Evolutionary conservation across 2,113 vertebrate species (phyloP).

Genomic region (Poecilia latipinna): DNA sequence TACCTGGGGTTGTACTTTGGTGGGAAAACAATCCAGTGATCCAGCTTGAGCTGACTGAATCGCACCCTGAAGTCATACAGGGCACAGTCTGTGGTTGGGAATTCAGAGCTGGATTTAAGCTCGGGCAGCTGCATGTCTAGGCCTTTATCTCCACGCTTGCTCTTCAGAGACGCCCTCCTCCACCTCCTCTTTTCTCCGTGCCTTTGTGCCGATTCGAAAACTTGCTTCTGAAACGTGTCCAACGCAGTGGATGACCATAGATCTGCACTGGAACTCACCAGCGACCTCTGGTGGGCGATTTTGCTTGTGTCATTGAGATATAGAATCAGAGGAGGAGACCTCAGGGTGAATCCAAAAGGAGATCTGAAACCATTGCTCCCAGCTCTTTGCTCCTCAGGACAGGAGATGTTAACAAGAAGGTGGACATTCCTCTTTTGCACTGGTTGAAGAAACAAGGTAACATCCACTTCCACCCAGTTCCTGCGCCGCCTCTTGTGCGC

Average conservation of each 20-base stretch:
- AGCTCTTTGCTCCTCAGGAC: conserved; percentile 65
- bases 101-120: conserved; percentile 76
- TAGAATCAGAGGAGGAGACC: conserved; percentile 86
- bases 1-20: conserved; percentile 92
- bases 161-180: conserved; percentile 61
- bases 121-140: conserved; percentile 73
- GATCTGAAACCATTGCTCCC: conserved; percentile 17
- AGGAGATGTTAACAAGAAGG: conserved; percentile 85
- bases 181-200: conserved; percentile 72
- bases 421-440: conserved; percentile 82
- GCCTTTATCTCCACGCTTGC: conserved; percentile 41
- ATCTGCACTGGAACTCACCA: conserved; percentile 29
- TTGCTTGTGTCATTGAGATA: conserved; percentile 90
- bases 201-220: conserved; percentile 42
- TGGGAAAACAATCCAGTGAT: conserved; percentile 93
- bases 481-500: conserved; percentile 61
- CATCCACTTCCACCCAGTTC: conserved; percentile 88
- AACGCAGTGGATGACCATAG: conserved; percentile 1
- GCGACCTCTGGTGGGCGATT: conserved; percentile 77
- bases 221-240: conserved; percentile 22
- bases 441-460: conserved; percentile 86
- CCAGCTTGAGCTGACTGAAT: conserved; percentile 92
- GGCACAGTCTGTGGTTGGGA: conserved; percentile 87
- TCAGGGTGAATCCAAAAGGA: conserved; percentile 57
- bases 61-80: conserved; percentile 89